Base-by-base conservation (phyloP, 2,797 vertebrate species). In the Tauraco hartlaubi region DNA sequence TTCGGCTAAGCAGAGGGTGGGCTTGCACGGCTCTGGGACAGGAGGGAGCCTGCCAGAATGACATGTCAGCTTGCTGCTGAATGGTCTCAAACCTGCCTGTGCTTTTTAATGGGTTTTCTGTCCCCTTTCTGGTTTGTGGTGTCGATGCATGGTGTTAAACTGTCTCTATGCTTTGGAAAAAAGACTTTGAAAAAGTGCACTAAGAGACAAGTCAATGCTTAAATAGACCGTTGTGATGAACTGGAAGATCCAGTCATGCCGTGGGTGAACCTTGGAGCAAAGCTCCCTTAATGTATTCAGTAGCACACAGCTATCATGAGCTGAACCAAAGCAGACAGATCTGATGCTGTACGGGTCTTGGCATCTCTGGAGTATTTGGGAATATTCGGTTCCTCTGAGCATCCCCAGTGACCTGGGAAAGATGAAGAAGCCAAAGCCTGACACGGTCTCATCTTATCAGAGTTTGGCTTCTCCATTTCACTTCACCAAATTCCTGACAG, bases 71-170 rank as follows among this genome's bases (percentile, higher is more conserved):
- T 23, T 59, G 31, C 59, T 51, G 62, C 20, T 44, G 54, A 33
- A 19, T 35, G 39, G 29, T 29, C 52, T 88, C 59, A 76, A 59
- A 48, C 21, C n/a, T 18, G 0, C 10, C 15, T 0, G 1, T 18
- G 58, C 9, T 43, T 90, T 89, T 51, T 49, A 18, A 17, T 23
- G 14, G 22, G 15, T 33, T 69, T 85, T 2, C 2, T 1, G 1
- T 29, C 46, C 41, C 29, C 21, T 71, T 35, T n/a, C 59, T 46
- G 44, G 28, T 39, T 39, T 43, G 33, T 1, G 1, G 8, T 11
- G 25, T 54, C 2, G 5, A 28, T 9, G 4, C 0, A 0, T 54
- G 44, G 17, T n/a, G 67, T 64, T 48, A 22, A 67, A 62, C 5
- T 13, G 58, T 18, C 48, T 46, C 39, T 3, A 7, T 2, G 5